Evolutionary conservation across 2,113 vertebrate genomes (phyloP).

Genomic region (Phaethon lepturus): DNA sequence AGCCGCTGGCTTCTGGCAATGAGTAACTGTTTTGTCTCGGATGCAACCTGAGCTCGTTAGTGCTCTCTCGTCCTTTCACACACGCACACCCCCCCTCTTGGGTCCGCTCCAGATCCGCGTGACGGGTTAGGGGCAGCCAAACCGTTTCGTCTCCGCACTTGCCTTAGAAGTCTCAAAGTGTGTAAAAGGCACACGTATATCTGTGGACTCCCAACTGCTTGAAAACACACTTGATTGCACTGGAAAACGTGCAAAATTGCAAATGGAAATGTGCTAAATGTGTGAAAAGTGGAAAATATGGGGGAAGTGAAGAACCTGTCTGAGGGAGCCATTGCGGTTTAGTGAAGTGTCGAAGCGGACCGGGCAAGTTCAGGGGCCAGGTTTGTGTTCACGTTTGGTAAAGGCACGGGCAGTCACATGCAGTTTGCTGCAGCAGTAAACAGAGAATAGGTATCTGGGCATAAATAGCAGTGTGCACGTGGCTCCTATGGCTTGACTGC

Average conservation of each 20-base stretch:
- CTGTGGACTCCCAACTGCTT: not conserved
- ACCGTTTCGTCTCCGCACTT: not conserved
- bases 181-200: not conserved
- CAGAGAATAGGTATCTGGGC: not conserved
- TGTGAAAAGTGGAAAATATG: not conserved
- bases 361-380: not conserved
- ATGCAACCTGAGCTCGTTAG: conserved; percentile 30
- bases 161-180: not conserved
- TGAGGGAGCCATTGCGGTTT: not conserved
- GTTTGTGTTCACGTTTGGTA: not conserved
- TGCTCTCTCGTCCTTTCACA: not conserved
- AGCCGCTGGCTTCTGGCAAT: conserved; percentile 51
- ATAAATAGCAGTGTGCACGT: not conserved
- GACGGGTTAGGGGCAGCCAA: not conserved
- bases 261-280: not conserved
- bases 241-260: not conserved
- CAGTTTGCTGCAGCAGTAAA: not conserved
- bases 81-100: conserved; percentile 13
- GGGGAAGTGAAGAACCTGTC: not conserved
- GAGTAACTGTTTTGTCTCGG: conserved; percentile 68
- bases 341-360: not conserved
- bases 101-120: not conserved
- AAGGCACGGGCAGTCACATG: not conserved
- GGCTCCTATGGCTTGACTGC: not conserved
- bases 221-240: not conserved